Evolutionary conservation across 2,113 vertebrate genomes (phyloP).

Genomic region (Probosciger aterrimus): DNA sequence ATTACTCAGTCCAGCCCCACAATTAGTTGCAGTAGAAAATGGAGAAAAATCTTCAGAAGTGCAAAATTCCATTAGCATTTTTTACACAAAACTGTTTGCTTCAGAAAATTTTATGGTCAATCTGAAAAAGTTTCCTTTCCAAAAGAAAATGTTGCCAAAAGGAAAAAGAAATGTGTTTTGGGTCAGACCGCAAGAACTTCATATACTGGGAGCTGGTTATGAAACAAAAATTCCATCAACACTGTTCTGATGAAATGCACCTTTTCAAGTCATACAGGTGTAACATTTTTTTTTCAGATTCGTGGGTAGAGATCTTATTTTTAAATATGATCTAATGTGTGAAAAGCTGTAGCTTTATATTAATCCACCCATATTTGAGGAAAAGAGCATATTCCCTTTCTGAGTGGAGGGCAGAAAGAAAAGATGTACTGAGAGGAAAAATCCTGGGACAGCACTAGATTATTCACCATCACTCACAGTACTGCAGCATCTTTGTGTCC

Average conservation of each 20-base stretch:
- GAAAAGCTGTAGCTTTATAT: not conserved
- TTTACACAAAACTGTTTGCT: not conserved
- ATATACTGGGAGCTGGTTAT: not conserved
- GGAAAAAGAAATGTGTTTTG: not conserved
- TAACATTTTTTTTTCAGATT: not conserved
- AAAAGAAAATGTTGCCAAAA: not conserved
- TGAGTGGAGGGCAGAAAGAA: not conserved
- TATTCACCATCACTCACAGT: not conserved
- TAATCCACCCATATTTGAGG: not conserved
- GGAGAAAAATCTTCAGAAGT: not conserved
- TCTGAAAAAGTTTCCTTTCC: not conserved
- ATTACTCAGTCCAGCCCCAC: not conserved
- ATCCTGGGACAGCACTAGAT: no score
- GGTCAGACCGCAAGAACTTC: not conserved
- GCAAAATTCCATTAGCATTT: constrained; percentile 1
- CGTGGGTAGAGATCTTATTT: not conserved
- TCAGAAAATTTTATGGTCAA: not conserved
- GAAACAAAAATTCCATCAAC: not conserved
- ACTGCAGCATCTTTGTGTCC: not conserved
- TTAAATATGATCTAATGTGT: not conserved
- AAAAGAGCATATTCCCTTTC: not conserved
- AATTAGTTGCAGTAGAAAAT: not conserved
- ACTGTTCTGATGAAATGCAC: not conserved
- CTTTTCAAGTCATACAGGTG: not conserved
- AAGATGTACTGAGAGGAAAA: not conserved